phyloP scores from a whole-genome alignment of 1,140 invertebrate genomes.

The Phthorimaea operculella region DNA sequence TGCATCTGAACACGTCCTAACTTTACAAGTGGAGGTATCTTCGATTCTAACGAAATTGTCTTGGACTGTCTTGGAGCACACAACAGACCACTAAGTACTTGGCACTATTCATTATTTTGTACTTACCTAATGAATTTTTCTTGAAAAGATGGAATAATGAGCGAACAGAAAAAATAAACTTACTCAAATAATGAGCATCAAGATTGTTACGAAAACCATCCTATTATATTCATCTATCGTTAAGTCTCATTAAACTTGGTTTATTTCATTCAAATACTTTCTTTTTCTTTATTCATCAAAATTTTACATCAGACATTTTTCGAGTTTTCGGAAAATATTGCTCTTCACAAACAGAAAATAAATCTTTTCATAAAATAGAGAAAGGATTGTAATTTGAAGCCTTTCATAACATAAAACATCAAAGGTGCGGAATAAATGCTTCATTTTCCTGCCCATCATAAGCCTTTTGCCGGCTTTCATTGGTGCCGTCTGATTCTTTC shows the following conservation, averaged over 20 bases:
- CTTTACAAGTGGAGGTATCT: too few relatives aligned
- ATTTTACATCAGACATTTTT: background rate
- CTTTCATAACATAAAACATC: background rate
- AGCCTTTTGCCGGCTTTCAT: background rate
- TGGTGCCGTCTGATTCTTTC: background rate
- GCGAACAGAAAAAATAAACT: too few relatives aligned
- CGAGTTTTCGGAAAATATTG: background rate
- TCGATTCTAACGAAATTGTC: too few relatives aligned
- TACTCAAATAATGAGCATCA: background rate
- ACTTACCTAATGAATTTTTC: too few relatives aligned
- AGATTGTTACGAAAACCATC: background rate
- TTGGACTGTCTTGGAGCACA: too few relatives aligned
- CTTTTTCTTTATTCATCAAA: background rate
- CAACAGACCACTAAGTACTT: too few relatives aligned
- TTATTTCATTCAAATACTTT: background rate
- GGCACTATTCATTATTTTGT: too few relatives aligned
- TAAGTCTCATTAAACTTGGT: background rate
- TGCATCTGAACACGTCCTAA: too few relatives aligned
- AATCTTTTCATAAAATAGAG: background rate
- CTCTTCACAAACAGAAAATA: background rate
- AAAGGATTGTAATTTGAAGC: background rate
- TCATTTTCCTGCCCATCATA: background rate
- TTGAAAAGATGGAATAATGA: too few relatives aligned
- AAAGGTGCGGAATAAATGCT: background rate
- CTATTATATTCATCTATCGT: constrained; percentile 2